These are phyloP conservation scores for Blomia tropicalis DNA, from an alignment of 2,888 invertebrate genomes.

Conservation along the genomic window DNA sequence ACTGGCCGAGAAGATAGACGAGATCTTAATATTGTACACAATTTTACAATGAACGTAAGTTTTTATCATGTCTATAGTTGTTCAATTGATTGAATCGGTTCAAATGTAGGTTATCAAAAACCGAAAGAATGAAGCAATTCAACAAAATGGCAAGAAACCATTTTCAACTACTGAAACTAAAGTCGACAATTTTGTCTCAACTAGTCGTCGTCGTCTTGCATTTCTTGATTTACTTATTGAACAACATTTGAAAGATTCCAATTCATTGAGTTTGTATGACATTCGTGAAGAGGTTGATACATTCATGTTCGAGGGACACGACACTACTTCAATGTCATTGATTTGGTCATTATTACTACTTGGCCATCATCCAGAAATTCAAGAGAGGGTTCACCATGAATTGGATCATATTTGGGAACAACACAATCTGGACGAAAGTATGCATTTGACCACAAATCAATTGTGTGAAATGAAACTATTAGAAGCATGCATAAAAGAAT, in stretches of 20 bases:
- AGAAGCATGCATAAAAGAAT: conserved; percentile 37
- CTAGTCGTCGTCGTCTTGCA: conserved; percentile 32
- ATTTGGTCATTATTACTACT: conserved; percentile 26
- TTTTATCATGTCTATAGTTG: too few species aligned
- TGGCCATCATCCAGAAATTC: conserved; percentile 32
- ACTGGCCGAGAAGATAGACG: conserved; percentile 45
- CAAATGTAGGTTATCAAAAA: conserved; percentile 27
- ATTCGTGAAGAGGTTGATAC: conserved; percentile 32
- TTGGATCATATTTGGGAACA: conserved; percentile 22
- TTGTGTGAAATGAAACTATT: conserved; percentile 32
- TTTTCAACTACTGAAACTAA: not conserved
- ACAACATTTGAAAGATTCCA: conserved; percentile 28
- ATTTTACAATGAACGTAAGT: conserved; percentile 42
- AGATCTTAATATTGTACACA: conserved; percentile 45
- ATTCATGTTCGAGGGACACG: conserved; percentile 31
- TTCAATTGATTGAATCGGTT: too few species aligned
- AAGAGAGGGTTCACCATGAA: conserved; percentile 37
- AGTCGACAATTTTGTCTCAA: not conserved
- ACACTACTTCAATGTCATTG: conserved; percentile 28
- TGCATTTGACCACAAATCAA: not conserved
- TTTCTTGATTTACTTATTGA: conserved; percentile 40
- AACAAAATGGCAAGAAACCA: not conserved
- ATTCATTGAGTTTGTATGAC: conserved; percentile 32
- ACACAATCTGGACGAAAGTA: not conserved
- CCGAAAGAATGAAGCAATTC: conserved; percentile 21